phyloP scores from a whole-genome alignment of 2,888 invertebrate species.

The Caenorhabditis sp. region DNA sequence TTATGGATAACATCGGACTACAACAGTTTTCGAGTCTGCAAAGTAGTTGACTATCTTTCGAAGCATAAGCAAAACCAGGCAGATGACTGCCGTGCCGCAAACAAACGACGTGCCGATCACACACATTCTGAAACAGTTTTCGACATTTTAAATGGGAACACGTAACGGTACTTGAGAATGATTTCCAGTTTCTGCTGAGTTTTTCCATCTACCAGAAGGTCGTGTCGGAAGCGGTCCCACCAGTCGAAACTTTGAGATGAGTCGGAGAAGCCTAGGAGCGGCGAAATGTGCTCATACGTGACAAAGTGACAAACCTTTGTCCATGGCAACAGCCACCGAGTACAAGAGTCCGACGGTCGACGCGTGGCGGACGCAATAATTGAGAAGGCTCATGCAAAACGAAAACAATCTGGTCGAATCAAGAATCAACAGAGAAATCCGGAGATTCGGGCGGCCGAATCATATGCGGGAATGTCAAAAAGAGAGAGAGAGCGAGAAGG shows the following conservation, averaged over 20 bases:
- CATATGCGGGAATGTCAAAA: constrained; percentile 45
- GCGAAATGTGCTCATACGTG: not conserved
- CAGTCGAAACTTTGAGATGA: constrained; percentile 28
- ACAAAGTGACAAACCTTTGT: constrained; percentile 11
- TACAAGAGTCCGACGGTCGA: constrained; percentile 39
- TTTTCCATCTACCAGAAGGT: constrained; percentile 26
- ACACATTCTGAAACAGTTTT: constrained; percentile 44
- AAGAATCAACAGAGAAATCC: constrained; percentile 9
- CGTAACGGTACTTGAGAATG: constrained; percentile 19
- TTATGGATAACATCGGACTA: constrained; percentile 31
- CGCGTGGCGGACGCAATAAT: constrained; percentile 32
- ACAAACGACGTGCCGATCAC: constrained; percentile 43
- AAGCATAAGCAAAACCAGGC: constrained; percentile 21
- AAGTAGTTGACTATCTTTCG: constrained; percentile 32
- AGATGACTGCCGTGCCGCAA: constrained; percentile 33
- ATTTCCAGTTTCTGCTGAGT: constrained; percentile 42
- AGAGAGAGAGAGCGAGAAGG: not conserved
- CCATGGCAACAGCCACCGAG: constrained; percentile 33
- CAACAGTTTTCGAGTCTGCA: constrained; percentile 38
- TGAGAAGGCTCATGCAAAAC: constrained; percentile 36
- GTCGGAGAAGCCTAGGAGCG: not conserved
- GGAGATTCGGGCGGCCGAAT: constrained; percentile 15
- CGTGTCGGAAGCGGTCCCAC: constrained; percentile 46
- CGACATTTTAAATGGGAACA: too few species aligned
- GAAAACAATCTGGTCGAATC: constrained; percentile 7